Evolutionary conservation across 2,797 vertebrate species (phyloP), one percentile per base, ranked within the genome.

Genomic region (Tenualosa ilisha): DNA sequence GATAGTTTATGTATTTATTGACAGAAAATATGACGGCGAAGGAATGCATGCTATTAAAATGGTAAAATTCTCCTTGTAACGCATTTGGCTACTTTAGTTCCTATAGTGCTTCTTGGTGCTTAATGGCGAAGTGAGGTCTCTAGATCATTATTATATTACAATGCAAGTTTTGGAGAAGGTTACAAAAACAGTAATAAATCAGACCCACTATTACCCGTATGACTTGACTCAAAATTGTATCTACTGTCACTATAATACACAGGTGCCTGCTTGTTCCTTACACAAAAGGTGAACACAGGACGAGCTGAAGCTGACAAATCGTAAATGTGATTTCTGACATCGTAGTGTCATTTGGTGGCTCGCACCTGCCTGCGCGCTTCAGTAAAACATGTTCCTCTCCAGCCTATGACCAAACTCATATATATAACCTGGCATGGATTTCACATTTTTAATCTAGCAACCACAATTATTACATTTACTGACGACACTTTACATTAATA

Each of bases 311-410:
- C 31, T 75, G 68, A 75, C 68, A 75, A 72, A 75, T 75, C 37
- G 68, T 75, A 20, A 75, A 75, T 75, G 68, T 43, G 68, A 75
- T 75, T 43, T 72, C 63, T 75, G 68, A 75, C 68, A 75, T 17
- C 6, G 37, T n/a, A 6, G 56, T 59, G 56, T 75, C 37, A 75
- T 75, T 31, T 31, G 13, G 68, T 20, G 31, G 4, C 26, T 40
- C 68, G 13, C 68, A 15, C 68, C 37, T 40, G 31, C 68, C 68
- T 15, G 26, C 11, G 12, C 26, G 9, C 31, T 72, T 72, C 65
- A 72, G 26, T 72, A 26, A 31, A 26, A 68, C 63, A n/a, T 68
- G 68, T 43, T 75, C 8, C 31, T 6, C 13, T 40, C 68, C 4
- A 3, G 12, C 68, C 15, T 40, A 37, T 75, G 68, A 40, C 37